Evolutionary conservation across 2,113 vertebrate species (phyloP), one percentile per base, ranked within the genome.

Genomic region (Pyxicephalus adspersus): DNA sequence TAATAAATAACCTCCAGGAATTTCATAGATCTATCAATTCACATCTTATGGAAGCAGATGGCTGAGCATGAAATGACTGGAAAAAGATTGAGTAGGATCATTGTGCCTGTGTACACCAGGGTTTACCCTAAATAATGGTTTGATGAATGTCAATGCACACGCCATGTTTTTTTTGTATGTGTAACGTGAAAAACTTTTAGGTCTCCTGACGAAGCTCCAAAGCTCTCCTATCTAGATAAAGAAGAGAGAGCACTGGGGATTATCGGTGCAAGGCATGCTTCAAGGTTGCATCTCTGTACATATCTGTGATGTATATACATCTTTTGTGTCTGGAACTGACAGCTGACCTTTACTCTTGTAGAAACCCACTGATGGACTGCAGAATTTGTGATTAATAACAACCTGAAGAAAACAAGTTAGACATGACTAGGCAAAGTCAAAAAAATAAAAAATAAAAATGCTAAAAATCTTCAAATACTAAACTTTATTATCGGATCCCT

Each of bases 401-500:
- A 18, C 18, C 45, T 23, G 23, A 28, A 52, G 38, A 45, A 45
- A 45, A 13, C 38, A 45, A 76, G 81, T 80, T 29, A 81, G 84
- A 84, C 84, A 50, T 0, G n/a, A 85, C 83, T 76, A 70, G 1
- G 22, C 57, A 81, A 86, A 83, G 0, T 7, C 74, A 71, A 71
- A 45, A 45, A 45, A 45, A 45, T 1, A 45, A 45, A 38, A 38
- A 3, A 38, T 7, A 3, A 38, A 38, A 38, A 38, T 38, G 34
- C 11, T 13, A 45, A 45, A 87, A 86, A 89, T 85, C 87, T 89
- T 92, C 87, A 81, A 81, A 81, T n/a, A 51, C 38, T 54, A 81
- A 84, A 83, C 79, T 85, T 86, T 81, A 84, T 88, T 88, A 90
- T 91, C 87, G 86, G 86, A 88, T 84, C 86, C 88, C 86, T 87